Conservation (phyloP, 2,113 vertebrate genomes). For the Siphamia tubifer region DNA sequence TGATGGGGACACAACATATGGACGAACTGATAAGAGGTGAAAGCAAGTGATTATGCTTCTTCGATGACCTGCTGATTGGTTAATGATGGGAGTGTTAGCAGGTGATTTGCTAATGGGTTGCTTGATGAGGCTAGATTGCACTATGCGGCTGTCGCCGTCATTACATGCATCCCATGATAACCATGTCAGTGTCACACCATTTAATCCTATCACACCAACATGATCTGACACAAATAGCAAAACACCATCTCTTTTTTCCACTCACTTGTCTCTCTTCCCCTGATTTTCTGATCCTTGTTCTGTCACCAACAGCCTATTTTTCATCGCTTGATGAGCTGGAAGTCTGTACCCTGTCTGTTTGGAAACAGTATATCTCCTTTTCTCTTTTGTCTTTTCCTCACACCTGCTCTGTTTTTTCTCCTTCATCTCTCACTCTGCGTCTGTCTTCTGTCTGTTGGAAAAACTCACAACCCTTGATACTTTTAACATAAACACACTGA, state of each 20-base stretch:
- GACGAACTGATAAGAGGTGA: conserved; percentile 41
- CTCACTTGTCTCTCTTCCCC: conserved; percentile 1
- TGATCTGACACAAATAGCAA: conserved; percentile 48
- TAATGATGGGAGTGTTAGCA: conserved; percentile 66
- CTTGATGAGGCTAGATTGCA: conserved; percentile 56
- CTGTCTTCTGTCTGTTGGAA: conserved; percentile 25
- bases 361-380: not conserved
- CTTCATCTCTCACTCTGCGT: conserved; percentile 27
- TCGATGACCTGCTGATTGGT: conserved; percentile 63
- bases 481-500: not conserved
- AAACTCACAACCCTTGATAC: conserved; percentile 29
- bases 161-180: conserved; percentile 57
- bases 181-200: conserved; percentile 56
- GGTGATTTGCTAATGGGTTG: conserved; percentile 64
- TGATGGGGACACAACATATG: conserved; percentile 34
- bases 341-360: not conserved
- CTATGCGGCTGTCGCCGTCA: conserved; percentile 11
- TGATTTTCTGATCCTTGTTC: conserved; percentile 34
- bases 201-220: conserved; percentile 49
- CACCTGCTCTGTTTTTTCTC: conserved; percentile 17
- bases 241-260: conserved; percentile 5
- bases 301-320: conserved; percentile 27
- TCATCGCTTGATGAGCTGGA: conserved; percentile 41
- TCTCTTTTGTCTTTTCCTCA: conserved; percentile 15
- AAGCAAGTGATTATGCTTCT: conserved; percentile 41